These are phyloP conservation scores for Callimorpha dominula DNA, from an alignment of 2,888 invertebrate genomes.

Conservation along the genomic window DNA sequence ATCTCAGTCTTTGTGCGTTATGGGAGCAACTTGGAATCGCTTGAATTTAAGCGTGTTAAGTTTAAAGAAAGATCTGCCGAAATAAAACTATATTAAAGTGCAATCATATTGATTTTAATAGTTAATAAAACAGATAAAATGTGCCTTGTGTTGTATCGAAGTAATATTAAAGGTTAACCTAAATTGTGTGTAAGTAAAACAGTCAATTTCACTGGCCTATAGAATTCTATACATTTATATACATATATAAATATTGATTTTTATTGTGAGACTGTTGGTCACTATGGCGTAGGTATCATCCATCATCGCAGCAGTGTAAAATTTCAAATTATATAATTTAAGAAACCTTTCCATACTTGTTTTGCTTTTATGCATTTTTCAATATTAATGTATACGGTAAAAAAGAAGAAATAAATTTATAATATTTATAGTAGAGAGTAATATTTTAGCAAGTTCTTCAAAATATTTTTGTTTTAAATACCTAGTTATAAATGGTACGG, in stretches of 20 bases:
- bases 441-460: not conserved
- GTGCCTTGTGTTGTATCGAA: constrained; percentile 84
- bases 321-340: not conserved
- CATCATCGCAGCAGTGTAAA: not conserved
- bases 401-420: too few relatives aligned
- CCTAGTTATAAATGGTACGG: not conserved
- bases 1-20: constrained; percentile 55
- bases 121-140: constrained; percentile 68
- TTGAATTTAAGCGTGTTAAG: constrained; percentile 59
- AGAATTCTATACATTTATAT: constrained; percentile 72
- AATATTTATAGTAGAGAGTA: too few relatives aligned
- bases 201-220: constrained; percentile 84
- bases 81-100: constrained; percentile 66
- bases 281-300: constrained; percentile 20
- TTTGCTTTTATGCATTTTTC: too few relatives aligned
- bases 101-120: constrained; percentile 67
- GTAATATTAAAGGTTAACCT: constrained; percentile 64
- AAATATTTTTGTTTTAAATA: not conserved
- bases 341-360: too few relatives aligned
- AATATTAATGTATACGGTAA: too few relatives aligned
- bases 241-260: constrained; percentile 63
- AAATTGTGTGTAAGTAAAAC: constrained; percentile 76
- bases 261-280: constrained; percentile 43
- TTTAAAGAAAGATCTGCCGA: constrained; percentile 77
- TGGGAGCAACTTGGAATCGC: constrained; percentile 57